Evolutionary conservation across 1,140 invertebrate genomes (phyloP).

Genomic region (Drosophila bocki): DNA sequence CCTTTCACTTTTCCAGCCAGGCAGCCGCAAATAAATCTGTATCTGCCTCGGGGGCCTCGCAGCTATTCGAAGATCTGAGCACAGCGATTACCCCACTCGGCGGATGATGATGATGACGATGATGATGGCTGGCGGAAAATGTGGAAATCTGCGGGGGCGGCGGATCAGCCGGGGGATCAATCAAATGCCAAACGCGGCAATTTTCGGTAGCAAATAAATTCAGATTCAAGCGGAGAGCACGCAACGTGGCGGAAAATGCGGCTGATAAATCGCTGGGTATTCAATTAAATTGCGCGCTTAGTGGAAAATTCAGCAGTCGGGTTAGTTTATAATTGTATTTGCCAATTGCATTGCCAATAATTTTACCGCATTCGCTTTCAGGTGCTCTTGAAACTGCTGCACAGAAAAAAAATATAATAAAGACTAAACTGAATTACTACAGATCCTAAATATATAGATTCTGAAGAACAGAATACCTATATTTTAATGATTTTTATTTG

Average conservation of each 20-base stretch:
- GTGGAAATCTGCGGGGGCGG: conserved; percentile 15
- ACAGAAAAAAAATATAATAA: neutral
- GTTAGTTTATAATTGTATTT: conserved; percentile 69
- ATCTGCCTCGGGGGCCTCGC: conserved; percentile 46
- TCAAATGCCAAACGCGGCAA: conserved; percentile 55
- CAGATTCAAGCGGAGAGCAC: conserved; percentile 31
- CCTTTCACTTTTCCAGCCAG: conserved; percentile 70
- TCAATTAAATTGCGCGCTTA: conserved; percentile 56
- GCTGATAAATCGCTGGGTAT: conserved; percentile 50
- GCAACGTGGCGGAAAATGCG: conserved; percentile 31
- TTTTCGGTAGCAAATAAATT: conserved; percentile 49
- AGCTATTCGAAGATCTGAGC: conserved; percentile 39
- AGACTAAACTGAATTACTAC: too few species aligned
- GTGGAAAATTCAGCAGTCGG: conserved; percentile 48
- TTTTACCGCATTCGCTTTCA: conserved; percentile 17
- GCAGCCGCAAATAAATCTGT: conserved; percentile 65
- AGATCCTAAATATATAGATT: neutral
- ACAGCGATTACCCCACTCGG: conserved; percentile 40
- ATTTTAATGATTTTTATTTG: neutral
- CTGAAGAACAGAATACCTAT: neutral
- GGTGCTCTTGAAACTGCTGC: neutral
- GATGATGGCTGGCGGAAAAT: conserved; percentile 28
- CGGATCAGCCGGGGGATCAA: conserved; percentile 60
- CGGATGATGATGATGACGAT: conserved; percentile 23
- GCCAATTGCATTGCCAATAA: conserved; percentile 67